Evolutionary conservation across 2,888 invertebrate species (phyloP).

Genomic region (Dascillus cervinus): DNA sequence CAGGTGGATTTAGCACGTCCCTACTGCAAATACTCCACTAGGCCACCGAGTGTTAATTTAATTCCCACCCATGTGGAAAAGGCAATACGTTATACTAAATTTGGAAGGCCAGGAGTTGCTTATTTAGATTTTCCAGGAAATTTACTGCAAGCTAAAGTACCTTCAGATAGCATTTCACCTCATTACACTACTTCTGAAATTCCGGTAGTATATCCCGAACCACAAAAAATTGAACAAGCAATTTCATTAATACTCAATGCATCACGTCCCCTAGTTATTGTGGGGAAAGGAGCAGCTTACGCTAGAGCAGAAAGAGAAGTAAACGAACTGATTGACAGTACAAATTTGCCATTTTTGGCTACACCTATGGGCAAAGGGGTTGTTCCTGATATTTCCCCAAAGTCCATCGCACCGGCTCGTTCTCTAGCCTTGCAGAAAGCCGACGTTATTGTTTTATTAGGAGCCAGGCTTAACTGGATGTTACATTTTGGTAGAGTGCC

Average conservation of each 20-base stretch:
- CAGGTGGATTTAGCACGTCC: conserved; percentile 75
- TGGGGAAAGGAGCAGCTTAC: conserved; percentile 70
- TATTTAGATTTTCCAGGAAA: conserved; percentile 93
- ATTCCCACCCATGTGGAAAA: conserved; percentile 90
- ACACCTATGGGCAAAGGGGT: conserved; percentile 94
- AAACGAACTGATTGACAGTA: conserved; percentile 58
- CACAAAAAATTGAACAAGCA: conserved; percentile 60
- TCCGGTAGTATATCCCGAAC: conserved; percentile 63
- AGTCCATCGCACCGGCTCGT: conserved; percentile 74
- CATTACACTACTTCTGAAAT: conserved; percentile 53
- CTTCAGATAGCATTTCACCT: conserved; percentile 34
- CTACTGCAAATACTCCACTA: conserved; percentile 85
- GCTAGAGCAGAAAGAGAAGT: conserved; percentile 67
- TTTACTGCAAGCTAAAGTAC: conserved; percentile 51
- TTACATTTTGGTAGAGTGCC: conserved; percentile 91
- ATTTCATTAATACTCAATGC: conserved; percentile 62
- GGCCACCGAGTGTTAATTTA: conserved; percentile 73
- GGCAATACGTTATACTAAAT: conserved; percentile 74
- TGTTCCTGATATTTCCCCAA: conserved; percentile 58
- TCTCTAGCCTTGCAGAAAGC: conserved; percentile 80
- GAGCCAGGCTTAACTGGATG: conserved; percentile 96
- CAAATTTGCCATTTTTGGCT: conserved; percentile 81
- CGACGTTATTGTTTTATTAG: conserved; percentile 81
- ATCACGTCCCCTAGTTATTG: conserved; percentile 75
- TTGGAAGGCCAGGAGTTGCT: conserved; percentile 82